Conservation (phyloP, 2,888 invertebrate species). For the Perizoma flavofasciatum region DNA sequence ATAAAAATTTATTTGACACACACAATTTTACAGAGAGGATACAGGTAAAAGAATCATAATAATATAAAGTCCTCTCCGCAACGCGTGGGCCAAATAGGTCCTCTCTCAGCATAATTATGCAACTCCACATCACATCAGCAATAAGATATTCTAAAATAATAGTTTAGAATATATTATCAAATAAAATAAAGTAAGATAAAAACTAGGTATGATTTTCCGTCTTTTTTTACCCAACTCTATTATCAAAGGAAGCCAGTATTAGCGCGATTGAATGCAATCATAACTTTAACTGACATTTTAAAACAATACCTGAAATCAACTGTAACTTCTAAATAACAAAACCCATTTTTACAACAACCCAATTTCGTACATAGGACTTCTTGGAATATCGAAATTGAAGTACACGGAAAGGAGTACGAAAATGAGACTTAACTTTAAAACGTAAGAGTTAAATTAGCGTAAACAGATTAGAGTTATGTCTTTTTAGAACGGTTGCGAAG, state of each 20-base stretch:
- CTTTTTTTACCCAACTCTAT: slow-evolving; percentile 5
- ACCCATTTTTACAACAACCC: neutral
- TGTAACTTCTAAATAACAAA: neutral
- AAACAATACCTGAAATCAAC: slow-evolving; percentile 3
- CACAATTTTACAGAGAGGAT: too few relatives aligned
- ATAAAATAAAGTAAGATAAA: too few relatives aligned
- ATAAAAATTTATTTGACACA: too few relatives aligned
- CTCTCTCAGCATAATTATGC: too few relatives aligned
- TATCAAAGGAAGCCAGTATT: slow-evolving; percentile 16
- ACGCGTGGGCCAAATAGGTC: too few relatives aligned
- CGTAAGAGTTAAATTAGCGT: slow-evolving; percentile 22
- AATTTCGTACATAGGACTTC: slow-evolving; percentile 3
- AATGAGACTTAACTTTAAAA: neutral
- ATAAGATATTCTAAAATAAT: too few relatives aligned
- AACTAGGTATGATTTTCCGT: slow-evolving; percentile 4
- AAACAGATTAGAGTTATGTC: slow-evolving; percentile 20
- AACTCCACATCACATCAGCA: too few relatives aligned
- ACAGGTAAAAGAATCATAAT: too few relatives aligned
- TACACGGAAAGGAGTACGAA: neutral
- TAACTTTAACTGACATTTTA: slow-evolving; percentile 11
- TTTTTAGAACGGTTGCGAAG: slow-evolving; percentile 31
- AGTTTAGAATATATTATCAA: too few relatives aligned
- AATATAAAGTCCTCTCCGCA: too few relatives aligned
- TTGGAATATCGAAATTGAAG: slow-evolving; percentile 1
- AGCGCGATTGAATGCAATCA: slow-evolving; percentile 30